Evolutionary conservation across 2,888 invertebrate genomes (phyloP).

Genomic region (Hybos culiciformis): DNA sequence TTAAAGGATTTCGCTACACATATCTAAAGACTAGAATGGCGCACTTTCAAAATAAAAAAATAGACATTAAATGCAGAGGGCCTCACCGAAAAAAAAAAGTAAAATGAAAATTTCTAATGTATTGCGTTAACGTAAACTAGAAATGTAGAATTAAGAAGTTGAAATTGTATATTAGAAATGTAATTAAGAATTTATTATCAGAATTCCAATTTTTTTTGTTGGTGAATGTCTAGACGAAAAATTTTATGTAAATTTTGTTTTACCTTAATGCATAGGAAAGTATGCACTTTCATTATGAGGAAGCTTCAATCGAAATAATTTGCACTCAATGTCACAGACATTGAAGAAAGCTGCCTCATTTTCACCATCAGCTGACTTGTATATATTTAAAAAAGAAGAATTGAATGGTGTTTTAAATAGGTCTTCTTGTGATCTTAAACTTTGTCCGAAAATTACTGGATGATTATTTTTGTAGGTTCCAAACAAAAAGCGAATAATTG

Average conservation of each 20-base stretch:
- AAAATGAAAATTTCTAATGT: no score
- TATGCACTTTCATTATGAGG: neutral
- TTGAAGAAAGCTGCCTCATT: neutral
- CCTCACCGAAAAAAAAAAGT: no score
- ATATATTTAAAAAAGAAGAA: slow-evolving; percentile 1
- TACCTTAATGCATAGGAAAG: neutral
- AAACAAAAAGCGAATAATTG: neutral
- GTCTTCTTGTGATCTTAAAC: neutral
- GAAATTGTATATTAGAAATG: no score
- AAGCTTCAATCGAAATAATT: neutral
- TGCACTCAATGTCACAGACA: neutral
- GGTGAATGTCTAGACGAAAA: no score
- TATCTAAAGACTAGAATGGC: neutral
- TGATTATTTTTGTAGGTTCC: neutral
- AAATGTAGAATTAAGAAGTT: no score
- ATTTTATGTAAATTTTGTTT: no score
- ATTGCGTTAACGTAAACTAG: no score
- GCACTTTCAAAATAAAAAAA: no score
- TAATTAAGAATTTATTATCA: no score
- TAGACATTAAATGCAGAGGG: no score
- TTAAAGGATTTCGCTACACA: neutral
- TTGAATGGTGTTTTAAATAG: slow-evolving; percentile 1
- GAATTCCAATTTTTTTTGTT: no score
- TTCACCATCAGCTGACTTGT: neutral
- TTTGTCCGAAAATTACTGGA: slow-evolving; percentile 3